Evolutionary conservation across 2,113 vertebrate species (phyloP).

Genomic region (Melanostigma gelatinosum): DNA sequence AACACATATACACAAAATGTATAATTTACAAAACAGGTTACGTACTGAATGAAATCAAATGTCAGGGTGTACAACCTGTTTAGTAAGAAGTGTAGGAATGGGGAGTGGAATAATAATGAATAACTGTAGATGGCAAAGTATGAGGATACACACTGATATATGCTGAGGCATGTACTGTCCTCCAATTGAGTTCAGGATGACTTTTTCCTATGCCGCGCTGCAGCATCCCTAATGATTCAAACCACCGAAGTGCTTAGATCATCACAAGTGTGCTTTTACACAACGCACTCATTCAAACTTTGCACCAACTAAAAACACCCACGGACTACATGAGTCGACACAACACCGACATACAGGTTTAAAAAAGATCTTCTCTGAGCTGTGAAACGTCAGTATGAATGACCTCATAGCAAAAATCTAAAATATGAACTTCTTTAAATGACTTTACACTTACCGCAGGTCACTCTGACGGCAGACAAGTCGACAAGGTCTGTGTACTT

Average conservation of each 20-base stretch:
- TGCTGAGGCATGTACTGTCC: conserved; percentile 62
- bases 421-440: background rate
- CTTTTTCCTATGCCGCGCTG: conserved; percentile 58
- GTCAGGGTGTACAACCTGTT: conserved; percentile 41
- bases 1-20: conserved; percentile 20
- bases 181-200: conserved; percentile 54
- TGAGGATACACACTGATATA: conserved; percentile 53
- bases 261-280: conserved; percentile 69
- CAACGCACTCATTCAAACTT: conserved; percentile 59
- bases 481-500: background rate
- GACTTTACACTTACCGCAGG: background rate
- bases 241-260: conserved; percentile 71
- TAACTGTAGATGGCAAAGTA: conserved; percentile 11
- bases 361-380: conserved; percentile 5
- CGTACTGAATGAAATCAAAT: conserved; percentile 34
- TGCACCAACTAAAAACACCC: conserved; percentile 40
- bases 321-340: conserved; percentile 52
- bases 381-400: conserved; percentile 6
- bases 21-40: conserved; percentile 28
- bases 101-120: conserved; percentile 52
- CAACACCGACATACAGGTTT: conserved; percentile 30
- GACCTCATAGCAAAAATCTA: background rate
- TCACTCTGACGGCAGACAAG: background rate
- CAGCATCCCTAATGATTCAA: conserved; percentile 70
- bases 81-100: conserved; percentile 37